These are phyloP conservation scores for Brachystomella parvula DNA, from an alignment of 1,140 invertebrate genomes.

Conservation along the genomic window DNA sequence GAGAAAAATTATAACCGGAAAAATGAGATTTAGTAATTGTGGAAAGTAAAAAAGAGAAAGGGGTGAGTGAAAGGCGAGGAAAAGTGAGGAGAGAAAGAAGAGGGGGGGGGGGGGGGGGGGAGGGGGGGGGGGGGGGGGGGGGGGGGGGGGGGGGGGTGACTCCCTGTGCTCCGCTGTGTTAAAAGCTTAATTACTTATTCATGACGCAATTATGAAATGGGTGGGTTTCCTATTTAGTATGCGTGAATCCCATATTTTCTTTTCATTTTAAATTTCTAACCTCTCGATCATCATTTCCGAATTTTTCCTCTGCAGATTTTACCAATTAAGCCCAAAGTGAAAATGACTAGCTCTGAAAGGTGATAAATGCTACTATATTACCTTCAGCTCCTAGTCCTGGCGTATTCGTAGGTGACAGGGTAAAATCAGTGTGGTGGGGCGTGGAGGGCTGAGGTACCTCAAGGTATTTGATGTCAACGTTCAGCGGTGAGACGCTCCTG, in stretches of 20 bases:
- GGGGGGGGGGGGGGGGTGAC: neutral
- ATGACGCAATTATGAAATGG: conserved; percentile 14
- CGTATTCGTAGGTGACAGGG: neutral
- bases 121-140: neutral
- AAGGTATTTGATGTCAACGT: neutral
- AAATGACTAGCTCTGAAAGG: neutral
- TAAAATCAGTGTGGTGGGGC: neutral
- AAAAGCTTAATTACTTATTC: conserved; percentile 24
- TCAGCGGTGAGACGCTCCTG: neutral
- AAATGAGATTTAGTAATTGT: conserved; percentile 17
- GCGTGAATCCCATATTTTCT: neutral
- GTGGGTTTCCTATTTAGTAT: neutral
- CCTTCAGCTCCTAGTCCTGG: neutral
- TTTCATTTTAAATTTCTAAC: conserved; percentile 10
- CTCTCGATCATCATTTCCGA: conserved; percentile 10
- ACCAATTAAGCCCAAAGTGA: neutral
- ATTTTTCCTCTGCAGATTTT: neutral
- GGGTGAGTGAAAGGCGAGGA: neutral
- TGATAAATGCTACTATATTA: neutral
- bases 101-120: neutral
- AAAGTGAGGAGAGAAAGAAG: neutral
- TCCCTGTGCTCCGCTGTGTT: conserved; percentile 1
- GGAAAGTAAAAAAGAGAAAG: neutral
- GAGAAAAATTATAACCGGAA: neutral
- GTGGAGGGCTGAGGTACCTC: neutral